These are phyloP conservation scores for Xestia sexstrigata DNA, from an alignment of 2,888 invertebrate genomes.

Conservation along the genomic window DNA sequence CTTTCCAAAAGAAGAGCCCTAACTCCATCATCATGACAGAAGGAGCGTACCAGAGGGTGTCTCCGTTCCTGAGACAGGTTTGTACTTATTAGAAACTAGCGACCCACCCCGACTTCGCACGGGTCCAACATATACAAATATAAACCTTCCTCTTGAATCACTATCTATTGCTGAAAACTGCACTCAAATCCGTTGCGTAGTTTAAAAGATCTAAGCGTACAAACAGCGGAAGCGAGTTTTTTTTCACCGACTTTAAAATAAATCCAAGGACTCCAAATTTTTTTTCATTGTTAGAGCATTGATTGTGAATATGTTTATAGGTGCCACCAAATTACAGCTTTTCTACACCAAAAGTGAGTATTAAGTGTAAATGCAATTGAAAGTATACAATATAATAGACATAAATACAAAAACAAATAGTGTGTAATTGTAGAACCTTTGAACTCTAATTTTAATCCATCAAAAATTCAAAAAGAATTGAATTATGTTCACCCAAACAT, in stretches of 20 bases:
- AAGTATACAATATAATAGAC: no score
- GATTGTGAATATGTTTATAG: background rate
- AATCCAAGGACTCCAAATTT: background rate
- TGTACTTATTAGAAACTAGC: background rate
- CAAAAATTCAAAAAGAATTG: background rate
- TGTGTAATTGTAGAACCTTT: no score
- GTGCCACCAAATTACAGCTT: background rate
- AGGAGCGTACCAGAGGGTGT: constrained; percentile 65
- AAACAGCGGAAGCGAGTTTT: no score
- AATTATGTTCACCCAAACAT: background rate
- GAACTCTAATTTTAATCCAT: background rate
- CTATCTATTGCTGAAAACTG: no score
- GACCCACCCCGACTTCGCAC: no score
- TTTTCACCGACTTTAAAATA: no score
- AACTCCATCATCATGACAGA: constrained; percentile 71
- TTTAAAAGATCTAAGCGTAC: no score
- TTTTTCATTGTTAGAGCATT: background rate
- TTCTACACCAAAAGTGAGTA: background rate
- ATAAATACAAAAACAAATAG: no score
- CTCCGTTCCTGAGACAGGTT: constrained; percentile 82
- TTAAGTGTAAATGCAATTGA: no score
- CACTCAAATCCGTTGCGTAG: no score
- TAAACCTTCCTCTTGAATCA: no score
- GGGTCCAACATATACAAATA: no score
- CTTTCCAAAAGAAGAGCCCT: background rate